These are phyloP conservation scores for Boloria selene DNA, from an alignment of 2,888 invertebrate species.

Conservation along the genomic window DNA sequence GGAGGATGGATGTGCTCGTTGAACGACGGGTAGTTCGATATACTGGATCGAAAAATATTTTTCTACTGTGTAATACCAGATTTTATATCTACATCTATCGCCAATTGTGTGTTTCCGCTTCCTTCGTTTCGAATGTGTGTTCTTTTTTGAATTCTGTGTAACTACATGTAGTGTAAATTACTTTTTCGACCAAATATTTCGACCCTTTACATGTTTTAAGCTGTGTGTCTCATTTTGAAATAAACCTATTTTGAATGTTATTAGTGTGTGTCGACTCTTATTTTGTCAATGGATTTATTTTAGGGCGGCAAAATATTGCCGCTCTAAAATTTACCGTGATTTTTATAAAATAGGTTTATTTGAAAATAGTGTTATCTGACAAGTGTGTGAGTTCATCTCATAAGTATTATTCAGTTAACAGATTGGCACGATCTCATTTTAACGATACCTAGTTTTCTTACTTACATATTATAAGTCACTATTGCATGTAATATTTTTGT, in stretches of 20 bases:
- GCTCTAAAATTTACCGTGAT: not conserved
- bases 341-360: slow-evolving; percentile 22
- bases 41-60: slow-evolving; percentile 76
- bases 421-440: not conserved
- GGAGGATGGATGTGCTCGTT: slow-evolving; percentile 93
- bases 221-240: slow-evolving; percentile 15
- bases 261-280: no score
- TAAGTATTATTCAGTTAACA: not conserved
- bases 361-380: slow-evolving; percentile 15
- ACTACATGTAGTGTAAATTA: slow-evolving; percentile 21
- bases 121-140: slow-evolving; percentile 26
- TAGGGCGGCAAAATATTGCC: no score
- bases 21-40: slow-evolving; percentile 90
- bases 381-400: slow-evolving; percentile 14
- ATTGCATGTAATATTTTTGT: no score
- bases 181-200: slow-evolving; percentile 31
- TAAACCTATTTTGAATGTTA: slow-evolving; percentile 20
- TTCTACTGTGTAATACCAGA: slow-evolving; percentile 42
- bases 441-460: not conserved
- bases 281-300: no score
- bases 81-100: slow-evolving; percentile 33
- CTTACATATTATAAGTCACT: no score
- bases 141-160: slow-evolving; percentile 1
- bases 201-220: slow-evolving; percentile 21
- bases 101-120: slow-evolving; percentile 29